Base-by-base conservation (phyloP, 2,113 vertebrate genomes). In the Passer montanus region DNA sequence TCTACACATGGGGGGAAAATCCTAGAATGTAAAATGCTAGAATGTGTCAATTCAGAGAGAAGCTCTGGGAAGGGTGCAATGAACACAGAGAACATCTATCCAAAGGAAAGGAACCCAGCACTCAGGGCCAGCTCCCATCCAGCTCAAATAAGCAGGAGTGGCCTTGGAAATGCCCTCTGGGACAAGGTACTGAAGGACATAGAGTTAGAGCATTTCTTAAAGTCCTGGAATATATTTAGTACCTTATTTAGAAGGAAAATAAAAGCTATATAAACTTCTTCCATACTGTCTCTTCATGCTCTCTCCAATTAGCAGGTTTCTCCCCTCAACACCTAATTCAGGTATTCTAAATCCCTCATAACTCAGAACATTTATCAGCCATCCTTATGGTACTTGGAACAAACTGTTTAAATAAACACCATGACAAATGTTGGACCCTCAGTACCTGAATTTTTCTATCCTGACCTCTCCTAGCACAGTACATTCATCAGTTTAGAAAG, bases 331-430 rank as follows among this genome's bases (percentile, higher is more conserved):
- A 68, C 12, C 39, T 59, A 10, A 70, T 53, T 58, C 13, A 47
- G 26, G 35, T n/a, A n/a, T 15, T 62, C 20, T 49, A 74, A 74
- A 74, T 24, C 12, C 16, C 35, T 31, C 1, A 1, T 39, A 64
- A 84, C 5, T 64, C 24, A 23, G 15, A 43, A 43, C 11, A 20
- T 27, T 56, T 41, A 43, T 15, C 56, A 84, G 43, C 9, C 35
- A 75, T 15, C 20, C 8, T 60, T 33, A 47, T 3, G 15, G 26
- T 24, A 60, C 23, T 63, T 35, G 7, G 90, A 97, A 92, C 60
- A 94, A 96, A 94, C 52, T 44, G 28, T 58, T 81, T 74, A 96
- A 97, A 96, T 93, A 97, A 97, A 96, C 82, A 92, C 49, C 55
- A 87, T 69, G 15, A 87, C 44, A 80, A 96, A 82, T 94, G 94